Conservation (phyloP, 2,797 vertebrate genomes). For the Myotis vivesi region DNA sequence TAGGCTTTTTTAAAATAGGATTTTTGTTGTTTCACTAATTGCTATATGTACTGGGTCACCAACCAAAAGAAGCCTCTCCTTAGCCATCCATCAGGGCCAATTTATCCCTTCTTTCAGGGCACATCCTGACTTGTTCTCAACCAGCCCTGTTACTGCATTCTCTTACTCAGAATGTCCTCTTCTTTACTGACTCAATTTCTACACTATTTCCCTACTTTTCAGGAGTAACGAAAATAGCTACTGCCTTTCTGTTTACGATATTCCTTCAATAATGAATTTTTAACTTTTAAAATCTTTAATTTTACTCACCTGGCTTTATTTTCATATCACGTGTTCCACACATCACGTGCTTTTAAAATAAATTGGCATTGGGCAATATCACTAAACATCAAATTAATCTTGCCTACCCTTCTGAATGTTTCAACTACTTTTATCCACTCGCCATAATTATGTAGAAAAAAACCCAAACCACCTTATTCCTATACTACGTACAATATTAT, state of each 20-base stretch:
- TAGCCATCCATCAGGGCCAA: background rate
- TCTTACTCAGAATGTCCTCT: background rate
- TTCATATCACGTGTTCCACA: background rate
- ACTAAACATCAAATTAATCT: background rate
- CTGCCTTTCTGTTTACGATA: background rate
- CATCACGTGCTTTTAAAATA: background rate
- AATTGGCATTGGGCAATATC: background rate
- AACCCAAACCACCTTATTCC: background rate
- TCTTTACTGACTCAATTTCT: background rate
- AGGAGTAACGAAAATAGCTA: background rate
- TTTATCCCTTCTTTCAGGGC: background rate
- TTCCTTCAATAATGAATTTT: background rate
- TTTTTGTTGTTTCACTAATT: constrained; percentile 2
- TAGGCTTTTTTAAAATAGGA: background rate
- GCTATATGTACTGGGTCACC: background rate
- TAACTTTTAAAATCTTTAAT: background rate
- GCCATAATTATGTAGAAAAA: background rate
- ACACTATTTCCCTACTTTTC: background rate
- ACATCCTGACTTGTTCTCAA: background rate
- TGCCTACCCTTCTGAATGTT: background rate
- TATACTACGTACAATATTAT: background rate
- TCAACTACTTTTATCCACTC: background rate
- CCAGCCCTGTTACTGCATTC: accelerated
- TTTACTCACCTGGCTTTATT: constrained; percentile 5
- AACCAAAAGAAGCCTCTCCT: background rate